Percentiles rank a stretch among this genome's conserved stretches.
phyloP scores from a whole-genome alignment of 2,113 vertebrate genomes.

The Centrocercus urophasianus region DNA sequence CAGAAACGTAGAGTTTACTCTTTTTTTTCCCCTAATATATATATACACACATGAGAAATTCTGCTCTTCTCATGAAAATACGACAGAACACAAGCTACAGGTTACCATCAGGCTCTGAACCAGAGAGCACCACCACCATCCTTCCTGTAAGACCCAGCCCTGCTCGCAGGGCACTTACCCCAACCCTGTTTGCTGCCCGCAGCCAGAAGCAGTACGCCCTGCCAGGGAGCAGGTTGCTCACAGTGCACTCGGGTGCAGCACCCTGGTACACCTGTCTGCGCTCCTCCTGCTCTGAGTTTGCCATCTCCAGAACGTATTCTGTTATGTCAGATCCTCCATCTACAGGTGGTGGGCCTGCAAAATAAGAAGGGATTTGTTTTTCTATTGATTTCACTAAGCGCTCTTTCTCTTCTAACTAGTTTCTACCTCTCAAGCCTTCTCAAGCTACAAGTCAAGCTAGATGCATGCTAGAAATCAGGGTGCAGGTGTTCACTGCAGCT shows the following conservation, averaged over 20 bases:
- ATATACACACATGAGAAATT: background rate
- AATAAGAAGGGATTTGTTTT: background rate
- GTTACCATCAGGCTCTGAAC: background rate
- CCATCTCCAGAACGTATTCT: constrained; percentile 74
- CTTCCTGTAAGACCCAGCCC: no score
- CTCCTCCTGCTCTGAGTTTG: constrained; percentile 37
- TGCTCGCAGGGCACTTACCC: constrained; percentile 28
- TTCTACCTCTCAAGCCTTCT: background rate
- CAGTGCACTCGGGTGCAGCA: constrained; percentile 54
- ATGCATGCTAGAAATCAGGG: background rate
- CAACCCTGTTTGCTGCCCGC: constrained; percentile 74
- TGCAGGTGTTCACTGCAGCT: background rate
- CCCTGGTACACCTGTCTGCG: constrained; percentile 69
- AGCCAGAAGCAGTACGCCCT: constrained; percentile 78
- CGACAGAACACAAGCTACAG: background rate
- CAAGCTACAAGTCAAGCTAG: background rate
- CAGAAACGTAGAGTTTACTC: background rate
- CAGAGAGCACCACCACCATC: rapidly evolving
- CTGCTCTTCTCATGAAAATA: background rate
- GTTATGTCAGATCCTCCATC: constrained; percentile 74
- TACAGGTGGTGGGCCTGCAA: constrained; percentile 63
- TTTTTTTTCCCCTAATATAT: background rate
- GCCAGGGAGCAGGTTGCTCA: constrained; percentile 76
- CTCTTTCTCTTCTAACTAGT: background rate
- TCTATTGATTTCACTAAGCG: background rate